Evolutionary conservation across 2,888 invertebrate species (phyloP), one percentile per base, ranked within the genome.

Genomic region (Ochropleura leucogaster): DNA sequence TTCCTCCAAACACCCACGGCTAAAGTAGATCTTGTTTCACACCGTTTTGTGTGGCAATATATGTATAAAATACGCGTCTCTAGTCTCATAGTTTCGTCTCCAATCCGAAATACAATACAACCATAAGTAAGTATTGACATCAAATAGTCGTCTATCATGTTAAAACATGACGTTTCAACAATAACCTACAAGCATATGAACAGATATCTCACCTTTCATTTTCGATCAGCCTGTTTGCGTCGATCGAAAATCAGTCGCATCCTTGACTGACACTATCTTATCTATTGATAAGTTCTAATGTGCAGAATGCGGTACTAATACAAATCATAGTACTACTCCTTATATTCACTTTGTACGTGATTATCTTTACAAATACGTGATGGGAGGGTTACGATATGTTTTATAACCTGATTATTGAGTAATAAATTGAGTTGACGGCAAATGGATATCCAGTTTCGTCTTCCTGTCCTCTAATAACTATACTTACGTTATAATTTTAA

Each of bases 191-290:
- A 9, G n/a, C 55, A 10, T 72, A 18, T 51, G 47, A 53, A 62
- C 49, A 68, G 67, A 71, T 82, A 82, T 79, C 68, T 20, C 0
- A 51, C 68, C 65, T 74, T 72, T 83, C 49, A 53, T 66, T 79
- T 79, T 75, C 46, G 10, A 59, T 55, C 68, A n/a, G 30, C 55
- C 42, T 18, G 71, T 69, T 51, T 64, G n/a, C 20, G 44, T 59
- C 57, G 44, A 55, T 51, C 67, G 49, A 72, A 74, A 82, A 79
- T 79, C 76, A 67, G 59, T 30, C 53, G 30, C 49, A 68, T 72
- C 72, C 76, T 83, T 79, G 82, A 72, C 72, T 68, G n/a, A 6
- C 18, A 16, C 9, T 83, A 82, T 82, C 82, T 83, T 60, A 83
- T 82, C 82, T 72, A 20, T 65, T 40, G 81, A 69, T 74, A 83